Evolutionary conservation across 2,797 vertebrate genomes (phyloP).

Genomic region (Petrocephalus sullivani): DNA sequence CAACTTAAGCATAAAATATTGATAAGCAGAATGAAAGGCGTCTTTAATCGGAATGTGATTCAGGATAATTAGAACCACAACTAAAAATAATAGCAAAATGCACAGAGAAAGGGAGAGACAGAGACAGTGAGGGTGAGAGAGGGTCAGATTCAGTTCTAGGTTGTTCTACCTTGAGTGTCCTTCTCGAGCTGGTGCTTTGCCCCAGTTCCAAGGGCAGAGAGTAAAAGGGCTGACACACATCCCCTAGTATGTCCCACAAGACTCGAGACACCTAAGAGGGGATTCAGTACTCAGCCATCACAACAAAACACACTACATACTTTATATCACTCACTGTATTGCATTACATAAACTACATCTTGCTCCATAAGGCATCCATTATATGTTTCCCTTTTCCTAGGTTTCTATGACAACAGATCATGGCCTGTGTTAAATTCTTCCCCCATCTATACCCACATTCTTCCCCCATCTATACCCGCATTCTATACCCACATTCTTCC

Average conservation of each 20-base stretch:
- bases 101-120: neutral
- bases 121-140: neutral
- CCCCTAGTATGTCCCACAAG: constrained; percentile 68
- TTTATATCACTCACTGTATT: neutral
- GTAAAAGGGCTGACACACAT: constrained; percentile 71
- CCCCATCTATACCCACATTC: neutral
- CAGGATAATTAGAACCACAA: neutral
- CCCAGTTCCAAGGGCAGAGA: constrained; percentile 43
- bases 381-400: neutral
- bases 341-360: neutral
- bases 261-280: constrained; percentile 63
- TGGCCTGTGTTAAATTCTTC: neutral
- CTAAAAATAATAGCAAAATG: neutral
- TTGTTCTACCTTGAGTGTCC: constrained; percentile 49
- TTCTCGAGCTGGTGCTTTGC: constrained; percentile 45
- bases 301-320: neutral
- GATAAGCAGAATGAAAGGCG: neutral
- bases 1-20: neutral
- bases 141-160: neutral
- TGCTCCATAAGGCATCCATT: neutral
- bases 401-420: neutral
- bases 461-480: neutral
- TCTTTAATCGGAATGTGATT: neutral
- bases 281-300: neutral
- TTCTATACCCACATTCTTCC: too few relatives aligned